Base-by-base conservation (phyloP, 1,140 invertebrate genomes). In the Apis dorsata region DNA sequence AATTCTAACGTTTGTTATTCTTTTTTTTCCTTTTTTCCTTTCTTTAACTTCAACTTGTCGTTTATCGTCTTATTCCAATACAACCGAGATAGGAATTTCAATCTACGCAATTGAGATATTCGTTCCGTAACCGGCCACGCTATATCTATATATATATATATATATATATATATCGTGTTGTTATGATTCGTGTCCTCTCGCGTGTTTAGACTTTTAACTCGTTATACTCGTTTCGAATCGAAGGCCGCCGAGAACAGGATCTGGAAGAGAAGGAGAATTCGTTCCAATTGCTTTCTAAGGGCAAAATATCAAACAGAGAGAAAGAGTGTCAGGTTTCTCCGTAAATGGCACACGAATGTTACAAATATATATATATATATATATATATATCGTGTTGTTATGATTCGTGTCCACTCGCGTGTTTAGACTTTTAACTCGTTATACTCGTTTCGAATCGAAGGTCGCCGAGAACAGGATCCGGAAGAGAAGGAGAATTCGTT, bases 41-140 rank as follows among this genome's bases (percentile, higher is more conserved):
- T 28, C 51, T 24, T 21, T 13, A 59, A 69, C n/a, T 11, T 65
- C 34, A 51, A 24, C 44, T 77, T n/a, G 55, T 2, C 63, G 53
- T 76, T 76, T 69, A 69, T 74, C 79, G 44, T 8, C 44, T 17
- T n/a, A 24, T 24, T 28, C n/a, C 63, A n/a, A 13, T 21, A 24
- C 21, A 44, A n/a, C 34, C 28, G 21, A 2, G 17, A 17, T 13
- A 57, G 63, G 72, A 81, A 81, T 81, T 74, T 76, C 34, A 76
- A 81, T 81, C 34, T 81, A 44, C n/a, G 79, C 62, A n/a, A 81
- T 68, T 57, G 28, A 75, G 71, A 81, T 81, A 75, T 75, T 75
- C 62, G 53, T 44, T 62, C 59, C 59, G 59, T 49, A 15, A n/a
- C 9, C 12, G 11, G 28, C 17, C 28, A 15, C 19, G 1, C 24